phyloP scores from a whole-genome alignment of 2,113 vertebrate genomes.

The Carassius gibelio region DNA sequence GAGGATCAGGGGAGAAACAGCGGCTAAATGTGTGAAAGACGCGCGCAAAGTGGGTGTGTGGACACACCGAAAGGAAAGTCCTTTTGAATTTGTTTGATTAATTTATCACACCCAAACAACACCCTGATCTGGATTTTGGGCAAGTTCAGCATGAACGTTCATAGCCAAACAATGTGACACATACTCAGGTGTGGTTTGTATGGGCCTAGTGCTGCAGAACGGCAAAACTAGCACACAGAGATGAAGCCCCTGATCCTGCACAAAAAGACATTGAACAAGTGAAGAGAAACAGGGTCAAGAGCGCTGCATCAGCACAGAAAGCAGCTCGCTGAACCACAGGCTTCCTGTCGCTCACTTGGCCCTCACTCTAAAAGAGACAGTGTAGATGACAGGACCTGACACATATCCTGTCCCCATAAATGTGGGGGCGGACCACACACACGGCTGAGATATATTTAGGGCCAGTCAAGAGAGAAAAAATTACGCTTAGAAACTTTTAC shows the following conservation, averaged over 20 bases:
- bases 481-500: neutral
- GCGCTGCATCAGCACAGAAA: slow-evolving; percentile 58
- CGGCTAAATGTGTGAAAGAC: neutral
- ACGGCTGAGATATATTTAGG: slow-evolving; percentile 66
- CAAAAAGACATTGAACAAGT: slow-evolving; percentile 52
- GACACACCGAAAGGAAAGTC: neutral
- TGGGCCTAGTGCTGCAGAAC: neutral
- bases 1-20: slow-evolving; percentile 8
- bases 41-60: neutral
- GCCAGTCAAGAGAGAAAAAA: neutral
- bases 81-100: slow-evolving; percentile 46
- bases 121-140: neutral
- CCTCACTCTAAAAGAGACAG: slow-evolving; percentile 1
- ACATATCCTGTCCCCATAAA: slow-evolving; percentile 67
- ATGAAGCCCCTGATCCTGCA: slow-evolving; percentile 59
- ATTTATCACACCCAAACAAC: neutral
- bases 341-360: slow-evolving; percentile 60
- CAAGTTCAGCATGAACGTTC: neutral
- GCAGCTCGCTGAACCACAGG: slow-evolving; percentile 63
- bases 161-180: neutral
- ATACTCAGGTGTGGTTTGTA: neutral
- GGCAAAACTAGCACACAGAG: slow-evolving; percentile 19
- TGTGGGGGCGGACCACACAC: slow-evolving; percentile 63
- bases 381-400: slow-evolving; percentile 45
- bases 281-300: slow-evolving; percentile 38